phyloP scores from a whole-genome alignment of 1,140 invertebrate genomes.

The Danaus plexippus region DNA sequence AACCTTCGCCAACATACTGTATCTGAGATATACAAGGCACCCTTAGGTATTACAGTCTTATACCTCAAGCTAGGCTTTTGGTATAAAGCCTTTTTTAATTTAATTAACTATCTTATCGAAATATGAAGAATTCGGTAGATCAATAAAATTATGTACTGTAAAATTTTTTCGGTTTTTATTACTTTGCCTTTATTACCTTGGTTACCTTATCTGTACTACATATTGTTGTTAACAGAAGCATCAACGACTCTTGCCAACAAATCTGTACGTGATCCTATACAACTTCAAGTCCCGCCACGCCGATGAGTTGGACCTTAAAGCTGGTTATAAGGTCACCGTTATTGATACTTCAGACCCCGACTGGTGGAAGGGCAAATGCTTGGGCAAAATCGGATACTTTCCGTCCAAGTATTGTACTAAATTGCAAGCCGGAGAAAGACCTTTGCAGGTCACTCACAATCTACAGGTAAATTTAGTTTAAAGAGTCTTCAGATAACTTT shows the following conservation, averaged over 20 bases:
- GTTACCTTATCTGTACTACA: background rate
- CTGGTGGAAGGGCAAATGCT: constrained; percentile 97
- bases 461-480: constrained; percentile 60
- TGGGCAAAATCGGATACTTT: constrained; percentile 93
- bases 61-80: too few species aligned
- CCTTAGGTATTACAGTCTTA: too few species aligned
- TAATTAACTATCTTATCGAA: too few species aligned
- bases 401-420: constrained; percentile 95
- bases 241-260: constrained; percentile 88
- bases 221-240: constrained; percentile 77
- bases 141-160: background rate
- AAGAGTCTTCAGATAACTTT: background rate
- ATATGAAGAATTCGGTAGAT: too few species aligned
- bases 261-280: constrained; percentile 95
- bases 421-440: constrained; percentile 89
- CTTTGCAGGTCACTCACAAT: constrained; percentile 86
- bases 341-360: constrained; percentile 95
- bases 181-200: background rate
- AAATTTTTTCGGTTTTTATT: constrained; percentile 1
- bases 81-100: too few species aligned
- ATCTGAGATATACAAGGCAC: too few species aligned
- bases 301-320: constrained; percentile 95
- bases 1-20: background rate
- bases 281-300: constrained; percentile 94
- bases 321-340: constrained; percentile 95